These are phyloP conservation scores for Tor tambroides DNA, from an alignment of 2,113 vertebrate genomes.

Conservation along the genomic window DNA sequence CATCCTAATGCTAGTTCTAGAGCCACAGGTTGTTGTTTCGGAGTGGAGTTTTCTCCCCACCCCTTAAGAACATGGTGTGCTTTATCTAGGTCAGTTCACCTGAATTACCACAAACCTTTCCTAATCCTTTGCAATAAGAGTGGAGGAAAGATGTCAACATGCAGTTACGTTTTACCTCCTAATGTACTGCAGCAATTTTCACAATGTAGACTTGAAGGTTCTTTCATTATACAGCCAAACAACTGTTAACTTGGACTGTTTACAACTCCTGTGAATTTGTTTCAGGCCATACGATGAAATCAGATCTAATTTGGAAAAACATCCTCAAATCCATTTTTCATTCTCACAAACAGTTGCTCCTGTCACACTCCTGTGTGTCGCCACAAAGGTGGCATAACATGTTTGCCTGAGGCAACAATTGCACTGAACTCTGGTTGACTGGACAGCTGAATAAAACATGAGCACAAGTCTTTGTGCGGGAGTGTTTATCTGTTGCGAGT, in stretches of 20 bases:
- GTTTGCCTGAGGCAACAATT: slow-evolving; percentile 25
- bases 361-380: slow-evolving; percentile 3
- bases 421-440: slow-evolving; percentile 37
- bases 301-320: neutral
- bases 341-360: neutral
- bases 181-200: neutral
- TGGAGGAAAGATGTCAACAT: neutral
- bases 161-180: neutral
- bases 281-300: neutral
- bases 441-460: slow-evolving; percentile 52
- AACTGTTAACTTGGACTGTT: neutral
- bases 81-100: neutral
- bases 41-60: neutral
- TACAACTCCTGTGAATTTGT: neutral
- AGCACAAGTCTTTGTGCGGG: slow-evolving; percentile 15
- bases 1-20: neutral
- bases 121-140: neutral
- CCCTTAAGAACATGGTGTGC: neutral
- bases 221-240: neutral
- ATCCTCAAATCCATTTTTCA: neutral
- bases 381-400: slow-evolving; percentile 14
- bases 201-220: no score
- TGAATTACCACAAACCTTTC: neutral
- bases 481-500: slow-evolving; percentile 3
- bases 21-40: neutral